Conservation (phyloP, 2,113 vertebrate species). For the Planiliza haematocheilus region DNA sequence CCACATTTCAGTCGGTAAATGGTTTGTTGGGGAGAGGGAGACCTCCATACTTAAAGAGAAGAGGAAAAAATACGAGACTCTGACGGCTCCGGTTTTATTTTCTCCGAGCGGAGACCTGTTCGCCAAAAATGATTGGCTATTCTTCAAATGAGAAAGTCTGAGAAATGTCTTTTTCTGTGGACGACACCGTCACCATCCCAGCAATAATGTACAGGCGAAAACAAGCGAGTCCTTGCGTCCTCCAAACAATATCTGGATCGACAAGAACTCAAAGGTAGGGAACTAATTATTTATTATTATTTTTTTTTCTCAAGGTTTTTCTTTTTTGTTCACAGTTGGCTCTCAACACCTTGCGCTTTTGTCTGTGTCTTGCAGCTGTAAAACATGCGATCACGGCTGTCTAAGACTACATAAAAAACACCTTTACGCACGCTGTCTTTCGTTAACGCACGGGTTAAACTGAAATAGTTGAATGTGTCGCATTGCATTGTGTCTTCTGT, state of each 20-base stretch:
- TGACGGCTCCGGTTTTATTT: neutral
- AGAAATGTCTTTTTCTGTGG: conserved; percentile 58
- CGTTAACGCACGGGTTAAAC: neutral
- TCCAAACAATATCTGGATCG: conserved; percentile 59
- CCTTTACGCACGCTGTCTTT: neutral
- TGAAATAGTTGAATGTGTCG: conserved; percentile 41
- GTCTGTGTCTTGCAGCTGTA: neutral
- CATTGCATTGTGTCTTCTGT: conserved; percentile 40
- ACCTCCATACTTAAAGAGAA: conserved; percentile 23
- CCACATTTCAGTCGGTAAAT: conserved; percentile 27
- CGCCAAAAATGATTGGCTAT: conserved; percentile 44
- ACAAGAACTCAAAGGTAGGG: conserved; percentile 71
- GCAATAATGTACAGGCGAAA: conserved; percentile 61
- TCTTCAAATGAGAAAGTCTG: conserved; percentile 66
- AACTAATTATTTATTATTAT: neutral
- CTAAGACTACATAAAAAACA: neutral
- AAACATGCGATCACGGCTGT: neutral
- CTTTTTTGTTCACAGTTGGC: neutral
- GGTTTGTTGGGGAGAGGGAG: conserved; percentile 9
- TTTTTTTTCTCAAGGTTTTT: too few relatives aligned
- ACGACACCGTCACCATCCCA: conserved; percentile 50
- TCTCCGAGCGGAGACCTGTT: conserved; percentile 20
- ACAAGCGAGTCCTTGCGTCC: conserved; percentile 50
- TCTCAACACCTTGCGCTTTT: neutral
- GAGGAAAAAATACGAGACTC: conserved; percentile 27